Evolutionary conservation across 2,113 vertebrate genomes (phyloP).

Genomic region (Mesoclemmys tuberculata): DNA sequence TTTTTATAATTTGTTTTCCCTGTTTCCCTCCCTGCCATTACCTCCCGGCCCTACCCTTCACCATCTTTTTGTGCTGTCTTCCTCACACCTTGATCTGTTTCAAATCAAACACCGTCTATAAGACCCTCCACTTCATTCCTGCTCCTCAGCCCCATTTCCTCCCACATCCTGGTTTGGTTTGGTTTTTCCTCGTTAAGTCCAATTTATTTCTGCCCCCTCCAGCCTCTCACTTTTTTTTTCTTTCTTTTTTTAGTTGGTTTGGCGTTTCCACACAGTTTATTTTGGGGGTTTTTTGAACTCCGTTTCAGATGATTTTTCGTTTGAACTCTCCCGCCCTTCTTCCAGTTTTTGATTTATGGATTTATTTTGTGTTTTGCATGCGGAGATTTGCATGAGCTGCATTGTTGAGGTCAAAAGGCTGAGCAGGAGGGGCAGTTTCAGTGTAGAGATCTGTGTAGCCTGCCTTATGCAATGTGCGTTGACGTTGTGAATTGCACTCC

Average conservation of each 20-base stretch:
- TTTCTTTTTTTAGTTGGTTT: constrained; percentile 1
- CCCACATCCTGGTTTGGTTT: not conserved
- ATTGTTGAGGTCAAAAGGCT: constrained; percentile 92
- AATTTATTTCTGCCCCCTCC: constrained; percentile 12
- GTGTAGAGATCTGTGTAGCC: constrained; percentile 84
- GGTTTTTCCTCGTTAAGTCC: constrained; percentile 27
- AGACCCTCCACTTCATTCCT: not conserved
- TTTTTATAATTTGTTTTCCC: constrained; percentile 70
- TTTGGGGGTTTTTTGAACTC: constrained; percentile 27
- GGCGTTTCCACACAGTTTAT: not conserved
- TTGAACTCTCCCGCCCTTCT: constrained; percentile 59
- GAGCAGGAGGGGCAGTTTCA: constrained; percentile 80
- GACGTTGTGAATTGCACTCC: constrained; percentile 66
- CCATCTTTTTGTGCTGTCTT: constrained; percentile 57
- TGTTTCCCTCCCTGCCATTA: constrained; percentile 69
- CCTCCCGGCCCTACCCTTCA: constrained; percentile 71
- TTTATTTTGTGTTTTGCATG: constrained; percentile 93
- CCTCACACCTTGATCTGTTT: constrained; percentile 56
- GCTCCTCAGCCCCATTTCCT: not conserved
- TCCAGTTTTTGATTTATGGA: constrained; percentile 51
- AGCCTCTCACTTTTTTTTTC: not conserved
- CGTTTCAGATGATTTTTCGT: constrained; percentile 16
- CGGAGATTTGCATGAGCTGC: constrained; percentile 98
- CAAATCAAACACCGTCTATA: not conserved
- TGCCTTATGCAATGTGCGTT: constrained; percentile 81